Conservation (phyloP, 2,888 invertebrate species). For the Zonitis immaculata region DNA sequence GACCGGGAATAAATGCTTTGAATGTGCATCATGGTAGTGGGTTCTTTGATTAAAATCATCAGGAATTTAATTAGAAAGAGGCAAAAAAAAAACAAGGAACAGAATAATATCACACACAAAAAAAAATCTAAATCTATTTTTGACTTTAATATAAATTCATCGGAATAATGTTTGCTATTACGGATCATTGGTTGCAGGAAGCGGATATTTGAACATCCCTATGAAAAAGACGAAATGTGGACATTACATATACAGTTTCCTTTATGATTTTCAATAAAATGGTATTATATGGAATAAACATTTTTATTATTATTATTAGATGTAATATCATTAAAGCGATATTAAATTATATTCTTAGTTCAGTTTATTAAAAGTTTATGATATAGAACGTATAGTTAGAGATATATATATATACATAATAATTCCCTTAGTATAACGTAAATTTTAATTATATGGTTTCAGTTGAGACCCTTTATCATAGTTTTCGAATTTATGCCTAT, state of each 20-base stretch:
- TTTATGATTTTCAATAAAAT: constrained; percentile 3
- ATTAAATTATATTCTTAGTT: background rate
- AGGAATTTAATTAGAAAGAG: background rate
- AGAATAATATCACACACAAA: background rate
- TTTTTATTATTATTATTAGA: background rate
- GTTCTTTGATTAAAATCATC: constrained; percentile 5
- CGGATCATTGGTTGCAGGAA: constrained; percentile 32
- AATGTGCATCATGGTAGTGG: constrained; percentile 15
- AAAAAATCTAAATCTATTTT: too few relatives aligned
- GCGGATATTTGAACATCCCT: constrained; percentile 31
- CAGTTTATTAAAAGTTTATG: constrained; percentile 3
- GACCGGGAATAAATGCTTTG: constrained; percentile 16
- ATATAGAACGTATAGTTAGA: constrained; percentile 4
- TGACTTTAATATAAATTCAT: constrained; percentile 29
- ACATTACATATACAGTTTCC: constrained; percentile 13
- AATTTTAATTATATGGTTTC: constrained; percentile 14
- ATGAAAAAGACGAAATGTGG: constrained; percentile 13
- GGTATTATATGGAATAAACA: background rate
- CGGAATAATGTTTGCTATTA: constrained; percentile 27
- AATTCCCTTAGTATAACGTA: constrained; percentile 8
- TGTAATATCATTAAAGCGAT: background rate
- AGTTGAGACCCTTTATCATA: constrained; percentile 5
- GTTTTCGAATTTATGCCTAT: constrained; percentile 9
- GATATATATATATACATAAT: constrained; percentile 3
- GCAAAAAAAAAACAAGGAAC: too few relatives aligned